Conservation (phyloP, 2,888 invertebrate genomes). For the Matsumyia berberina region DNA sequence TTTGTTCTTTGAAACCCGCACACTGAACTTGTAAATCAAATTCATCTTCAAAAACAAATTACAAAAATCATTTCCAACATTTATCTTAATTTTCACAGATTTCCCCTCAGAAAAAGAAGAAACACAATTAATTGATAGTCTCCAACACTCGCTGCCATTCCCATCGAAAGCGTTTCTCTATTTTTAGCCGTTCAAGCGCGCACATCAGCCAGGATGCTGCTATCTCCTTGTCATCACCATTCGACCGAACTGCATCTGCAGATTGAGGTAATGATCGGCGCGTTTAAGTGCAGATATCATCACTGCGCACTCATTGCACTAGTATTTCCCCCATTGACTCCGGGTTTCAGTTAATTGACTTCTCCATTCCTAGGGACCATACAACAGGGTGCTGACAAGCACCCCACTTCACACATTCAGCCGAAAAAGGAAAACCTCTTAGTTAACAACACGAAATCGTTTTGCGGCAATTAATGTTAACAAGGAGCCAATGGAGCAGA, state of each 20-base stretch:
- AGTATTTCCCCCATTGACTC: constrained; percentile 72
- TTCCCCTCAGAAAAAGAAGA: background rate
- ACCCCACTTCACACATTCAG: constrained; percentile 73
- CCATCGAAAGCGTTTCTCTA: constrained; percentile 50
- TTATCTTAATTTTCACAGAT: constrained; percentile 63
- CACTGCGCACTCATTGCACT: constrained; percentile 72
- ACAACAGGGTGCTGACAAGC: constrained; percentile 66
- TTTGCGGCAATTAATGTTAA: constrained; percentile 76
- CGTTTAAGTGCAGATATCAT: constrained; percentile 76
- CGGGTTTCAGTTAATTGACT: constrained; percentile 70
- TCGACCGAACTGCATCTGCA: constrained; percentile 68
- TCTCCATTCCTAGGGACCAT: constrained; percentile 55
- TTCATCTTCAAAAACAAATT: constrained; percentile 37
- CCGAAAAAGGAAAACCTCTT: constrained; percentile 72
- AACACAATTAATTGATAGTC: constrained; percentile 64
- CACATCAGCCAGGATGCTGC: constrained; percentile 63
- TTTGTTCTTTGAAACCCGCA: background rate
- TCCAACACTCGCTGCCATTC: constrained; percentile 38
- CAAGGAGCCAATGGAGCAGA: constrained; percentile 76
- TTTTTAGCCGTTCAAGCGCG: constrained; percentile 33
- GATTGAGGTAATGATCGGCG: constrained; percentile 73
- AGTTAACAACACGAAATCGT: constrained; percentile 75
- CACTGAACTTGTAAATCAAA: constrained; percentile 43
- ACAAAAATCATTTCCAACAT: constrained; percentile 63
- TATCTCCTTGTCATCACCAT: constrained; percentile 63